Evolutionary conservation across 2,888 invertebrate species (phyloP).

Genomic region (Nemapogon koenigi): DNA sequence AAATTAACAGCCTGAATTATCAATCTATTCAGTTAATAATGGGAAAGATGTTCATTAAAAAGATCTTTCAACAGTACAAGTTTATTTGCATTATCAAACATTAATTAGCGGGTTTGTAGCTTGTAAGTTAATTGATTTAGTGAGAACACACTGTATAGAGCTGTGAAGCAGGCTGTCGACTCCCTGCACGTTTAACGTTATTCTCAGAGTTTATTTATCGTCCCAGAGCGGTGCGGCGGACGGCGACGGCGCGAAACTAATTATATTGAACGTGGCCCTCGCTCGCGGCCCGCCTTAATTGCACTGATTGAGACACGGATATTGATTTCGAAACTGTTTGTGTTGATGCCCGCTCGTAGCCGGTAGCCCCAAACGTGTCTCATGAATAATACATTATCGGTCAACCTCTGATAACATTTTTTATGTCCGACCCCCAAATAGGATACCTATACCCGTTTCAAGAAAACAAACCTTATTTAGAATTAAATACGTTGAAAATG

Average conservation of each 20-base stretch:
- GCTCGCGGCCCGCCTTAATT: constrained; percentile 46
- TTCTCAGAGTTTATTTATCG: constrained; percentile 31
- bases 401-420: no score
- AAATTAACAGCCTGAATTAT: no score
- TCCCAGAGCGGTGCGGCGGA: constrained; percentile 23
- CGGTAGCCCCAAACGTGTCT: constrained; percentile 45
- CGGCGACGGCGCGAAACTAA: constrained; percentile 48
- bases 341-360: constrained; percentile 28
- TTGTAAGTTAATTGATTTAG: no score
- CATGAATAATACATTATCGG: constrained; percentile 53
- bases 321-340: constrained; percentile 57
- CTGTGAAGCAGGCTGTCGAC: not conserved
- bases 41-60: no score
- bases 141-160: constrained; percentile 5
- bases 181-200: constrained; percentile 6
- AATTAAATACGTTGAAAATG: no score
- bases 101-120: no score
- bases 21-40: no score
- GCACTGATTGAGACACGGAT: constrained; percentile 62
- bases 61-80: no score
- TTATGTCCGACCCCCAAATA: no score
- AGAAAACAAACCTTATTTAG: no score
- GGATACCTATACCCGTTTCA: no score
- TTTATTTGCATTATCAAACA: no score
- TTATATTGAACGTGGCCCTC: constrained; percentile 44